These are phyloP conservation scores for Drosophila birchii DNA, from an alignment of 2,888 invertebrate genomes.

Conservation along the genomic window DNA sequence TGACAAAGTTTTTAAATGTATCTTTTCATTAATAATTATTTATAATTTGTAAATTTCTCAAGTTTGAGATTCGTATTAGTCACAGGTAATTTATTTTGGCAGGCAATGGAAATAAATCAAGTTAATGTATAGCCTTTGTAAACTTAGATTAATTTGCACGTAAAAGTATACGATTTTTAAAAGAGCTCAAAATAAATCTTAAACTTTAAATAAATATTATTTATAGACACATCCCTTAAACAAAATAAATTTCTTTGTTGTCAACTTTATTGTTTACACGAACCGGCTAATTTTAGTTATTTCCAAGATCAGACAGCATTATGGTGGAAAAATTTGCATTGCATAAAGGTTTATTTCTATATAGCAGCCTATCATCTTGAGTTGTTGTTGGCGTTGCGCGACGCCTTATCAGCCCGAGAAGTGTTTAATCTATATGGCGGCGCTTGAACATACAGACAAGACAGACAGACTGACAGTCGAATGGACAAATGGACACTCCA, in stretches of 20 bases:
- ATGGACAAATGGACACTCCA: constrained; percentile 47
- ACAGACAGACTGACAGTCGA: constrained; percentile 26
- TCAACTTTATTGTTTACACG: constrained; percentile 8
- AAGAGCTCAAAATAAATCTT: background rate
- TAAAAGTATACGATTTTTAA: background rate
- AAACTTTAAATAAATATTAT: background rate
- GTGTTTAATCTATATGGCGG: constrained; percentile 27
- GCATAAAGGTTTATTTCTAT: constrained; percentile 42
- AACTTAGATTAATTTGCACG: background rate
- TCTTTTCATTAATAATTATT: background rate
- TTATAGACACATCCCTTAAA: background rate
- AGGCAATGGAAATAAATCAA: background rate
- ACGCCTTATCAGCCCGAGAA: constrained; percentile 34
- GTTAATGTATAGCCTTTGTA: background rate
- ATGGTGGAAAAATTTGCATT: constrained; percentile 37
- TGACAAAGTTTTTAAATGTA: too few relatives aligned
- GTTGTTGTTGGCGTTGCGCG: background rate
- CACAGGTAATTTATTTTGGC: background rate
- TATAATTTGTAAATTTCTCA: background rate
- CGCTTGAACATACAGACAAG: constrained; percentile 25
- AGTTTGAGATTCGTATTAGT: background rate
- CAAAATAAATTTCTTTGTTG: constrained; percentile 2
- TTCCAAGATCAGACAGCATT: constrained; percentile 15
- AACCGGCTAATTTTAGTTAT: constrained; percentile 20
- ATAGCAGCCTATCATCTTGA: constrained; percentile 33